Evolutionary conservation across 2,797 vertebrate species (phyloP).

Genomic region (Tokudaia muenninki): DNA sequence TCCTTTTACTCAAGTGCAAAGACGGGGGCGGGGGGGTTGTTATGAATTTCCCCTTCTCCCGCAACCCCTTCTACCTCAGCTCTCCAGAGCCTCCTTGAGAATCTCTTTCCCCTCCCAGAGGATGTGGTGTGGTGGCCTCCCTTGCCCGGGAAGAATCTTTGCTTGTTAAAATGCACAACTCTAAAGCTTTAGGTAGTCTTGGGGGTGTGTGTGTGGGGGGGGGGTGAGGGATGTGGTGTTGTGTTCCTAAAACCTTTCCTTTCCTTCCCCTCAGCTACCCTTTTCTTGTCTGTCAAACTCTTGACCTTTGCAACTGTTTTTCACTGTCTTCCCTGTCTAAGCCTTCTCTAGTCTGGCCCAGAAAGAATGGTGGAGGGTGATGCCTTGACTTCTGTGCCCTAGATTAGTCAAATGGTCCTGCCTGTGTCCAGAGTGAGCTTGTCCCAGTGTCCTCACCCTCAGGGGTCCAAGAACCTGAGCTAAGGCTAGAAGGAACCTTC

Average conservation of each 20-base stretch:
- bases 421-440: not conserved
- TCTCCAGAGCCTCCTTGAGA: not conserved
- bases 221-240: not conserved
- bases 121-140: not conserved
- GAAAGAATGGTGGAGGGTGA: not conserved
- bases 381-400: not conserved
- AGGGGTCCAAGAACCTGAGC: not conserved
- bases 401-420: not conserved
- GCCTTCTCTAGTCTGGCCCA: not conserved
- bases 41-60: not conserved
- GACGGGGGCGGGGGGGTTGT: not conserved
- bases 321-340: not conserved
- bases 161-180: not conserved
- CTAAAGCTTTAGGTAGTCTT: not conserved
- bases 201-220: too few species aligned
- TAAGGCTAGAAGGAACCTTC: not conserved
- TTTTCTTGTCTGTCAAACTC: constrained; percentile 48
- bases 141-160: not conserved
- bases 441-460: not conserved
- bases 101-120: not conserved
- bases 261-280: not conserved
- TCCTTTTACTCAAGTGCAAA: not conserved
- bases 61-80: not conserved
- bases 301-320: not conserved
- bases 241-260: constrained; percentile 23